These are phyloP conservation scores for Isoperla grammatica DNA, from an alignment of 2,888 invertebrate genomes.

Conservation along the genomic window DNA sequence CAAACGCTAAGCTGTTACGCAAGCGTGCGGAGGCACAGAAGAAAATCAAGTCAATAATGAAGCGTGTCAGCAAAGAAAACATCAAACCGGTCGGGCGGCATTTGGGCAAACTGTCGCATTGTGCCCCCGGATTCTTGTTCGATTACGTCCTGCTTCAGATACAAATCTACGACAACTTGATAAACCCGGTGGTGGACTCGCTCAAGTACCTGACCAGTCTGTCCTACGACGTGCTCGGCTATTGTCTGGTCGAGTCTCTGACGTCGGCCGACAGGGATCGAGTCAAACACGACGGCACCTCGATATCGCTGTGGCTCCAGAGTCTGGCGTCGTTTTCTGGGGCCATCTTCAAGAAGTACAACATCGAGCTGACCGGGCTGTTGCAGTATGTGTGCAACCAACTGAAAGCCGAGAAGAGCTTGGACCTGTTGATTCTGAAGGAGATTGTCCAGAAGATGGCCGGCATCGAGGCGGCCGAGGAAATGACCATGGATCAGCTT, in stretches of 20 bases:
- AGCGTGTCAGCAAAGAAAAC: conserved; percentile 95
- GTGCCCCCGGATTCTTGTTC: conserved; percentile 91
- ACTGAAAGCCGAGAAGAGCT: conserved; percentile 90
- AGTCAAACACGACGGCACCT: conserved; percentile 83
- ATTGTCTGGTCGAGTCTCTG: conserved; percentile 90
- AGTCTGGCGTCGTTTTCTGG: conserved; percentile 94
- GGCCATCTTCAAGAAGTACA: conserved; percentile 94
- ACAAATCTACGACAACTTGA: conserved; percentile 90
- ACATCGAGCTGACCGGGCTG: conserved; percentile 89
- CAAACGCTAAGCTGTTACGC: conserved; percentile 77
- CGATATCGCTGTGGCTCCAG: conserved; percentile 90
- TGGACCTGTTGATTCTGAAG: conserved; percentile 87
- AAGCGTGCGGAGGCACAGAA: conserved; percentile 84
- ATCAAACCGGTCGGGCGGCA: conserved; percentile 94
- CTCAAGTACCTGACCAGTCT: conserved; percentile 91
- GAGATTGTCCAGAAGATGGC: conserved; percentile 99
- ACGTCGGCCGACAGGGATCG: conserved; percentile 69
- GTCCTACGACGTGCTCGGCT: conserved; percentile 94
- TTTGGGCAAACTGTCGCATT: conserved; percentile 95
- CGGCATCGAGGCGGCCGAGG: conserved; percentile 94
- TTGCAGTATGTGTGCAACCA: conserved; percentile 97
- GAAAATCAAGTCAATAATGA: conserved; percentile 93
- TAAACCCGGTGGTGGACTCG: conserved; percentile 94
- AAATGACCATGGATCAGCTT: conserved; percentile 92
- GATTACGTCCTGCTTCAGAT: conserved; percentile 87